Conservation (phyloP, 2,888 invertebrate genomes). For the Drosophila crucigera region DNA sequence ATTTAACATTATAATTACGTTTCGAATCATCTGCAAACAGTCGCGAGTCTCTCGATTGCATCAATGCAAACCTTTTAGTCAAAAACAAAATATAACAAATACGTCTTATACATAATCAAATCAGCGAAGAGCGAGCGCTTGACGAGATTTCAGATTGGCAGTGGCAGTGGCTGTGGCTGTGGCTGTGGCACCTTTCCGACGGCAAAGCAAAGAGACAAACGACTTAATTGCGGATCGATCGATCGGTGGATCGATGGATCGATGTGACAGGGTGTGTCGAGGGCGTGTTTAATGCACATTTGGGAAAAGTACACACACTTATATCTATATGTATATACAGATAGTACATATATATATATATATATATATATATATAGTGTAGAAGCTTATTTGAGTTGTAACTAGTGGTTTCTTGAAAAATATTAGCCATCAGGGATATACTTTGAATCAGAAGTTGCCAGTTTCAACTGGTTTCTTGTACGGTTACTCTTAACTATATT, state of each 20-base stretch:
- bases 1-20: slow-evolving; percentile 79
- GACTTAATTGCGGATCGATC: background rate
- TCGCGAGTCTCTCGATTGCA: slow-evolving; percentile 38
- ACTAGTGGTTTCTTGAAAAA: background rate
- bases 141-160: background rate
- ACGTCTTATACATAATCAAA: slow-evolving; percentile 4
- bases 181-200: slow-evolving; percentile 25
- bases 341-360: background rate
- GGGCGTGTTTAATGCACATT: background rate
- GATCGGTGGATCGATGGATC: background rate
- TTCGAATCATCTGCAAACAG: slow-evolving; percentile 76
- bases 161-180: background rate
- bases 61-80: slow-evolving; percentile 51
- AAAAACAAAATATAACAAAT: slow-evolving; percentile 15
- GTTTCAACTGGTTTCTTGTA: background rate
- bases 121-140: background rate
- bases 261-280: slow-evolving; percentile 4
- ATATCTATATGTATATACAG: background rate
- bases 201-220: slow-evolving; percentile 34
- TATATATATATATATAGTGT: background rate
- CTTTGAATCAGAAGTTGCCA: background rate
- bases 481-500: background rate
- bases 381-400: background rate
- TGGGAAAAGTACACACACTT: background rate
- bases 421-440: background rate